Base-by-base conservation (phyloP, 1,140 invertebrate genomes). In the Leptestheria dahalacensis region DNA sequence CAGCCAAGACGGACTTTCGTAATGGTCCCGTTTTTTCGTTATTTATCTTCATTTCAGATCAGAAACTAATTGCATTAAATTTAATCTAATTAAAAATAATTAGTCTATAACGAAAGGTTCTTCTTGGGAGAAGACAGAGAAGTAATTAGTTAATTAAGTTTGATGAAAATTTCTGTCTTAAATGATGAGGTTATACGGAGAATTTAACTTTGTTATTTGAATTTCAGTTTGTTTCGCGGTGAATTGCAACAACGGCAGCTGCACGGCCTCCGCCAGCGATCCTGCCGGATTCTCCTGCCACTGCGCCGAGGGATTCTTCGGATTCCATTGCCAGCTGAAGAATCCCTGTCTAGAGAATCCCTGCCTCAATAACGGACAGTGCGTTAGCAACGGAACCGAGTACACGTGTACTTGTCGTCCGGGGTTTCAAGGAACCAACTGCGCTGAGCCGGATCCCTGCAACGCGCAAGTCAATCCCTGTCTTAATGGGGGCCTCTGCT, bases 271-370 rank as follows among this genome's bases (percentile, higher is more conserved):
- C 15, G 33, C 6, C 6, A 15, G 15, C 6, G 53, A 29, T 23
- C 51, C 49, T 48, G 23, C 57, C 47, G 58, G 58, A 9, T 60
- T 29, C 50, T 48, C 41, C 15, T 60, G 58, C 20, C 24, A n/a
- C 2, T 72, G 71, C 57, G 46, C 48, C 1, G 51, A 46, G 15
- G 65, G 64, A 24, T 69, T 60, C 62, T 67, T 65, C 51, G 70
- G 71, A 10, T 18, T 54, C 11, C 59, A 54, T 10, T 72, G 71
- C 56, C 60, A 70, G 41, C 57, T 60, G 28, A 65, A 60, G 28
- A 66, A 72, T 53, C 65, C 64, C 6, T 73, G 72, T 62, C 29
- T 61, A n/a, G 53, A 49, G 0, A 58, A 49, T 33, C 65, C 65
- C 10, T 71, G 69, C 60, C 59, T 54, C 24, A 68, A 69, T 50